phyloP scores from a whole-genome alignment of 2,888 invertebrate genomes.

The Scaptomyza tumidula region DNA sequence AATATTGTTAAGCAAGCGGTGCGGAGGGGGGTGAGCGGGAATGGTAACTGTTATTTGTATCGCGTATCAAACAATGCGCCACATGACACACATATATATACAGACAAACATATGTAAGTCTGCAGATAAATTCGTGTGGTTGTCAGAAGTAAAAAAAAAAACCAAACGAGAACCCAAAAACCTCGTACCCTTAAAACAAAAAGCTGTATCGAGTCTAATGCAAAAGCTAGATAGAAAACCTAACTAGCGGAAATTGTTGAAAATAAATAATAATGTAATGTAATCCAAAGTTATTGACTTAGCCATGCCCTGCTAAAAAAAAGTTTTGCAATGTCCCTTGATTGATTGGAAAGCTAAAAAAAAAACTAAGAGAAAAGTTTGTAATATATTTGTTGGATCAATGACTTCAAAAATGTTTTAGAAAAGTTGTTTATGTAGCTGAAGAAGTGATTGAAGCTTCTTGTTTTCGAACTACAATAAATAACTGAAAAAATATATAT shows the following conservation, averaged over 20 bases:
- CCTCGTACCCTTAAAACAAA: slow-evolving; percentile 15
- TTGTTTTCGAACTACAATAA: too few species aligned
- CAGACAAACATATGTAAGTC: slow-evolving; percentile 1
- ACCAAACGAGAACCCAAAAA: slow-evolving; percentile 21
- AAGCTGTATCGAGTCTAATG: slow-evolving; percentile 63
- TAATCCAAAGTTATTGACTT: background rate
- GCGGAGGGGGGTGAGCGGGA: background rate
- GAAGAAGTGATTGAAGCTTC: too few species aligned
- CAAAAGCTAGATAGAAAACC: slow-evolving; percentile 56
- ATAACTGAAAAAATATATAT: too few species aligned
- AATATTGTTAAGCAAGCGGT: slow-evolving; percentile 39
- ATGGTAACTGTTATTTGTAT: slow-evolving; percentile 47
- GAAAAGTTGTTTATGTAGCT: too few species aligned
- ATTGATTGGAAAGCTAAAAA: too few species aligned
- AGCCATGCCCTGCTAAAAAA: background rate
- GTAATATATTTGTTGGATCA: too few species aligned
- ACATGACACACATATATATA: slow-evolving; percentile 32
- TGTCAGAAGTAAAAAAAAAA: slow-evolving; percentile 31
- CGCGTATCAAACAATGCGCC: slow-evolving; percentile 72
- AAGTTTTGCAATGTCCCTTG: too few species aligned
- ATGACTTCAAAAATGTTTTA: too few species aligned
- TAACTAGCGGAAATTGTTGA: slow-evolving; percentile 59
- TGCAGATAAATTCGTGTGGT: slow-evolving; percentile 44
- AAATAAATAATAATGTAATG: slow-evolving; percentile 52
- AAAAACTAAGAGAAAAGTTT: too few species aligned